Base-by-base conservation (phyloP, 2,113 vertebrate species). In the Cinclus mexicanus region DNA sequence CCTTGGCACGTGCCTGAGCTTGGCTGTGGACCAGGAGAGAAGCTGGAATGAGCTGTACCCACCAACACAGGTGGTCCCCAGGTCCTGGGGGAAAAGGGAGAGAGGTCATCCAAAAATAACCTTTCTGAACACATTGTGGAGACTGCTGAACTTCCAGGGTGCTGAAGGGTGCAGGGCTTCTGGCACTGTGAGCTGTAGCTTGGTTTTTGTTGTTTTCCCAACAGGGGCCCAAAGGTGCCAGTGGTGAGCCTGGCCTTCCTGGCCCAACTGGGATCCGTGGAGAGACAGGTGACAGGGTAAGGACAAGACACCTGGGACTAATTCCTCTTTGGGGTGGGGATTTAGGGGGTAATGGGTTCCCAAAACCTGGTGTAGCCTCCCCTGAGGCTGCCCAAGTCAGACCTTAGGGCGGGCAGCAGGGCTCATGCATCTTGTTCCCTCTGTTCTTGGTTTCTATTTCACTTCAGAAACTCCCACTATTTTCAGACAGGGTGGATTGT, bases 201-300 rank as follows among this genome's bases (percentile, higher is more conserved):
- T 4, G 5, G 8, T 25, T n/a, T 39, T 39, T 52, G 26, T 9
- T 83, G 31, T 72, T 92, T 80, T 63, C 50, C 88, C 60, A 53
- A 44, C 95, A 99, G 99, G 99, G 99, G 47, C 96, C 89, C 50
- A 99, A 98, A 93, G 99, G 99, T 88, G 98, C 96, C 83, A 88
- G 98, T 9, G 99, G 99, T 6, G 99, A 99, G 56, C 98, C 98
- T 1, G 99, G 99, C 47, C 98, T 99, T 79, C 99, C 99, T 1
- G 99, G 99, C 25, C 99, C 99, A 2, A 99, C 99, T 10, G 99
- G 99, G 93, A 97, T 99, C 93, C 98, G 99, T 72, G 99, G 99
- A 18, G 98, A 98, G 35, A 89, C 98, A 37, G 99, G 99, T 2
- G 98, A 99, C 82, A 98, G 98, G 98, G 99, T 99, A 98, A 98